Conservation (phyloP, 2,797 vertebrate genomes). For the Pseudocheirus occidentalis region DNA sequence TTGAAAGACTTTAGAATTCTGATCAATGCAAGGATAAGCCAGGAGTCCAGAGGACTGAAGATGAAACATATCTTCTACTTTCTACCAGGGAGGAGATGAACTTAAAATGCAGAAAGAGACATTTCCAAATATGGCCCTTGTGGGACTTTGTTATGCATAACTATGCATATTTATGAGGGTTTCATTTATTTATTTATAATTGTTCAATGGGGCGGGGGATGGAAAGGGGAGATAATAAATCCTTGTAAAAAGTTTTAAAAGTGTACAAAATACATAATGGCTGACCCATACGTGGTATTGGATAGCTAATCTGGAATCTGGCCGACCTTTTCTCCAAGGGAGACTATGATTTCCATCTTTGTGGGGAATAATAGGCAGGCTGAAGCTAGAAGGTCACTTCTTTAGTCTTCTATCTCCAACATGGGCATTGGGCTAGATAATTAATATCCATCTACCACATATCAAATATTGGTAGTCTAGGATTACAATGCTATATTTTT, state of each 20-base stretch:
- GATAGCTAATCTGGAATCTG: neutral
- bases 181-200: neutral
- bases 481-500: neutral
- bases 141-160: neutral
- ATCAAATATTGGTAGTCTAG: neutral
- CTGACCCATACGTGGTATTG: neutral
- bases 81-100: neutral
- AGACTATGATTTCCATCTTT: neutral
- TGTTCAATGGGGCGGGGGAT: neutral
- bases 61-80: neutral
- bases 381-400: neutral
- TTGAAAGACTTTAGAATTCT: neutral
- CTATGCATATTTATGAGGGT: neutral
- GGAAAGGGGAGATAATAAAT: neutral
- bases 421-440: neutral
- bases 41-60: neutral
- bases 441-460: neutral
- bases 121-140: neutral
- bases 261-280: neutral
- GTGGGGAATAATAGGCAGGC: neutral
- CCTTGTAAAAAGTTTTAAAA: neutral
- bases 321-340: neutral
- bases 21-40: neutral
- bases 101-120: neutral
- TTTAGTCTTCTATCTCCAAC: neutral